These are phyloP conservation scores for Pseudomyrmex sp. DNA, from an alignment of 1,140 invertebrate species.

Conservation along the genomic window DNA sequence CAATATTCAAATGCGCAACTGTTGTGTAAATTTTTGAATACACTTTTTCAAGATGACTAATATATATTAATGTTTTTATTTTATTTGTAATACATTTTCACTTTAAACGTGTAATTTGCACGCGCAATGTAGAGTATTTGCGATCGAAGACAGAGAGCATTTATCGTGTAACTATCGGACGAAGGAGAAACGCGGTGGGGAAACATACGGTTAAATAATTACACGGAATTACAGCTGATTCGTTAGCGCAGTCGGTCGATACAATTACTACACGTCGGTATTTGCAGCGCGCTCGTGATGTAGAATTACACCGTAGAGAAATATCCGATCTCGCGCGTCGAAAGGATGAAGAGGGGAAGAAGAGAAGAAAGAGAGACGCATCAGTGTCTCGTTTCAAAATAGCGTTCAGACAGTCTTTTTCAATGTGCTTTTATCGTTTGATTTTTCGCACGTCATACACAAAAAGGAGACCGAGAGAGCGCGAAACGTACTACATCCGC, in stretches of 20 bases:
- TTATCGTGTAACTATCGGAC: background rate
- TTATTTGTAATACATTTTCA: no score
- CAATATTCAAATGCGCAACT: no score
- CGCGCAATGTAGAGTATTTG: no score
- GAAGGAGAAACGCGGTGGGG: constrained; percentile 11
- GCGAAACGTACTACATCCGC: constrained; percentile 23
- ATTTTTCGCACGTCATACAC: constrained; percentile 30
- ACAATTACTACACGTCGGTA: background rate
- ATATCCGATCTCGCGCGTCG: background rate
- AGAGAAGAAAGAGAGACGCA: background rate
- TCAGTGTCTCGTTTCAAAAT: background rate
- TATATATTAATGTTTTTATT: no score
- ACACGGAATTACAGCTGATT: constrained; percentile 20
- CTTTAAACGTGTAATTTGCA: no score
- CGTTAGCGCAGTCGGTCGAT: background rate
- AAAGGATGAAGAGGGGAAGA: no score
- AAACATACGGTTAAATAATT: constrained; percentile 58
- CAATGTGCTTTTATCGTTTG: constrained; percentile 47
- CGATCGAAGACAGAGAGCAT: no score
- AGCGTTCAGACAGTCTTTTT: background rate
- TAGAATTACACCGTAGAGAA: constrained; percentile 13
- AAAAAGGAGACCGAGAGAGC: background rate
- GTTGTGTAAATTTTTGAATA: no score
- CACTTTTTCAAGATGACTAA: no score
- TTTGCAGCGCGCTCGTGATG: background rate